Evolutionary conservation across 1,140 invertebrate genomes (phyloP), one percentile per base, ranked within the genome.

Genomic region (Mactra quadrangularis): DNA sequence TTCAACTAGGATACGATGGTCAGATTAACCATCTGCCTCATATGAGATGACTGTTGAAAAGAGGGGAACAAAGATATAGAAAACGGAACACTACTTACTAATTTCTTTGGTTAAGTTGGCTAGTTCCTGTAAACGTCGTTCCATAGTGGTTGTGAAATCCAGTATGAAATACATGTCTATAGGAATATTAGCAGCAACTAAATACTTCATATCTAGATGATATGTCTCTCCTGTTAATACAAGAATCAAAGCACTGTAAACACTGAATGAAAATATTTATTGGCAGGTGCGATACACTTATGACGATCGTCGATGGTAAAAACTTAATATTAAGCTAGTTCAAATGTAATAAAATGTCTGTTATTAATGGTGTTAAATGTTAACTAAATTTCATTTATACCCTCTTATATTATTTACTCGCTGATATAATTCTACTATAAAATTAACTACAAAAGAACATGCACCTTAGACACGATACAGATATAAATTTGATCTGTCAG

Each of bases 111-210:
- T 97, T 35, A 98, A 94, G 27, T 94, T 94, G 25, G 96, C 97
- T 6, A 98, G 93, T 87, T 97, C 97, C 55, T 96, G 95, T 88
- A 98, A 98, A 35, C 98, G 96, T 87, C 97, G 96, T 89, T 96
- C 95, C 97, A 99, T 98, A 41, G 97, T 98, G 91, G 96, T 95
- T 85, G 97, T 98, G 57, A 98, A 93, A 91, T 99, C 97, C 97
- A 98, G 98, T 86, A 99, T 95, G 90, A 98, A 99, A 91, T 99
- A 99, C 0, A 99, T 94, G 94, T 99, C 98, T 4, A 99, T 96
- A 0, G 98, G 98, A 92, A 98, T 98, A 91, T 98, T 97, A 88
- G 96, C 95, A 29, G 97, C 97, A 93, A 97, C 96, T 0, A 96
- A 95, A 92, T 97, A 98, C 4, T 68, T 86, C 55, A 91, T 57